Percentiles rank a stretch among this genome's conserved stretches.
phyloP scores from a whole-genome alignment of 2,113 vertebrate species.

The Myrmophylax atrothorax region DNA sequence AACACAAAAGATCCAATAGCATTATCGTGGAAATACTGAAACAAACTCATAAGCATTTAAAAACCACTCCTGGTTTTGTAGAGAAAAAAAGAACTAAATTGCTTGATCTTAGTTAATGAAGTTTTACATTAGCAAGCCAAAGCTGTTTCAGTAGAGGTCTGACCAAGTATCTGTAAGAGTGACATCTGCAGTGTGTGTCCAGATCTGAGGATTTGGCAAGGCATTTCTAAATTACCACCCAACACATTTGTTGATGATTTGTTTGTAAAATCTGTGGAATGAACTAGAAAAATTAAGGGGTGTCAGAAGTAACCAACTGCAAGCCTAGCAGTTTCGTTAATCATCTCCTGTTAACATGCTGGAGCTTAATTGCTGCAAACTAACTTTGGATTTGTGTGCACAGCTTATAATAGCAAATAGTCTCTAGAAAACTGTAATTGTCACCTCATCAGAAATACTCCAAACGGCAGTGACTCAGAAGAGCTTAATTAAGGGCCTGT shows the following conservation, averaged over 20 bases:
- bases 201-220: background rate
- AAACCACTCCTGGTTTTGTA: background rate
- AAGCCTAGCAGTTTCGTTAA: background rate
- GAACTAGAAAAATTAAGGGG: background rate
- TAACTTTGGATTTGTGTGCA: constrained; percentile 8
- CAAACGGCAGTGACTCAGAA: background rate
- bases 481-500: background rate
- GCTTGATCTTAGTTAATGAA: background rate
- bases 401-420: background rate
- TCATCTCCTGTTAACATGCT: background rate
- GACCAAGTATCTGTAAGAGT: background rate
- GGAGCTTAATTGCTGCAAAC: background rate
- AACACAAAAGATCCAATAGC: background rate
- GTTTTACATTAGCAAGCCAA: background rate
- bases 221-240: background rate
- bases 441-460: background rate
- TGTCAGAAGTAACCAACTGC: background rate
- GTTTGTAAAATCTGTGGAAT: background rate
- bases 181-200: background rate
- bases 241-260: background rate
- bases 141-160: background rate
- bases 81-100: background rate
- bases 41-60: background rate
- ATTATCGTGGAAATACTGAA: background rate
- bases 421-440: background rate